Base-by-base conservation (phyloP, 1,140 invertebrate species). In the Drosophila santomea region DNA sequence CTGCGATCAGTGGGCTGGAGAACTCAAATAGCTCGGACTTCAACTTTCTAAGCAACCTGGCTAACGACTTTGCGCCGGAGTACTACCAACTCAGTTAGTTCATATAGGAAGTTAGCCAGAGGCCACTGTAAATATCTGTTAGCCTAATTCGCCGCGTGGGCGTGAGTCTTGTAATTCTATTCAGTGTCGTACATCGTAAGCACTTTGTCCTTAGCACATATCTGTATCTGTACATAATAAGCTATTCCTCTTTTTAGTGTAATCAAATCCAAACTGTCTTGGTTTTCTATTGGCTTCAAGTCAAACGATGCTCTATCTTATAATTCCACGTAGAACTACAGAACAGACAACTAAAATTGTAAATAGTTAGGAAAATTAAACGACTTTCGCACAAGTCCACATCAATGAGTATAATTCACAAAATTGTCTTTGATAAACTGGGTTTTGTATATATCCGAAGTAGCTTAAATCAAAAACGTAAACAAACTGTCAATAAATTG, bases 1-100 rank as follows among this genome's bases (percentile, higher is more conserved):
- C 75, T 47, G 91, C 68, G 83, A 84, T 91, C 35, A 77, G 72
- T 7, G 86, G 86, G 0, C 54, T 92, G 93, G 96, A 97, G 74
- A 97, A 97, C 92, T 97, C 96, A 75, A 97, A 97, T 88, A 97
- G 96, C 84, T 97, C 97, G 8, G 97, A 98, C 90, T 98, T 98
- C 92, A 97, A 98, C 92, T 98, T 98, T 84, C 94, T 98, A 43
- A 97, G 96, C 84, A 98, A 97, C 89, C 93, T 98, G 78, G 97
- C 97, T 56, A 97, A 97, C 92, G 97, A 98, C 84, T 98, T 97
- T 91, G 96, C 96, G 1, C 97, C 97, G 0, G 97, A 98, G 92
- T 98, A 98, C 91, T 98, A 98, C 72, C 92, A 92, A 64, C 73
- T 92, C 51, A 92, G 91, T 92, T 92, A 92, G 90, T 92, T 91